Evolutionary conservation across 2,797 vertebrate genomes (phyloP).

Genomic region (Netta rufina): DNA sequence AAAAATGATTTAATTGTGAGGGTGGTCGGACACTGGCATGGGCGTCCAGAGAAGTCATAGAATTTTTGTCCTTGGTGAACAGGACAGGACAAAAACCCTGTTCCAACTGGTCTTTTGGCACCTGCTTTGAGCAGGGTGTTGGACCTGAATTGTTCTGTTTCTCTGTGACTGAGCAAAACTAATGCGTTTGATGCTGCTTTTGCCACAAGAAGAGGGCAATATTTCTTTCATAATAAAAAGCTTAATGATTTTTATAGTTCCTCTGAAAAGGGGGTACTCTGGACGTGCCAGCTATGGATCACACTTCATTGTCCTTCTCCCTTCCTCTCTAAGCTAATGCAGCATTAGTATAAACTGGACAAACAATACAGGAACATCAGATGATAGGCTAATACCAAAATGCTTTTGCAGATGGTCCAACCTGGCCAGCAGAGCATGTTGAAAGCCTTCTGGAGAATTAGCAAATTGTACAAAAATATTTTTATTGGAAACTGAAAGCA

Average conservation of each 20-base stretch:
- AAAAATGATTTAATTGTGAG: background rate
- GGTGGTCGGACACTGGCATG: background rate
- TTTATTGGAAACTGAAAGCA: background rate
- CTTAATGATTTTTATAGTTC: background rate
- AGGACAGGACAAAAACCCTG: background rate
- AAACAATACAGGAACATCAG: background rate
- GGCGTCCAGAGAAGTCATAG: background rate
- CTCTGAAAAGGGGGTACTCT: background rate
- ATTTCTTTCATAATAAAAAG: background rate
- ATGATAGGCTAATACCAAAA: background rate
- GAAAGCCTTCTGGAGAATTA: slow-evolving; percentile 3
- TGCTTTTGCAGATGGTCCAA: slow-evolving; percentile 8
- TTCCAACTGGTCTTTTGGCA: background rate
- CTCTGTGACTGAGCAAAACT: background rate
- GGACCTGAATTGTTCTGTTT: background rate
- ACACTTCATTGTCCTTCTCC: background rate
- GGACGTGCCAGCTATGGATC: background rate
- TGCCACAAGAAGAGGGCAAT: background rate
- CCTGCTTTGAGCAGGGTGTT: background rate
- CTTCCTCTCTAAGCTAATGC: background rate
- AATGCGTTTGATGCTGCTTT: background rate
- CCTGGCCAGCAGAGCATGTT: slow-evolving; percentile 1
- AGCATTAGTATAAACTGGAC: slow-evolving; percentile 17
- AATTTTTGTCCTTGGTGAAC: background rate
- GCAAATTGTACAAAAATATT: background rate